These are phyloP conservation scores for Drosophila pectinifera DNA, from an alignment of 1,140 invertebrate genomes.

Conservation along the genomic window DNA sequence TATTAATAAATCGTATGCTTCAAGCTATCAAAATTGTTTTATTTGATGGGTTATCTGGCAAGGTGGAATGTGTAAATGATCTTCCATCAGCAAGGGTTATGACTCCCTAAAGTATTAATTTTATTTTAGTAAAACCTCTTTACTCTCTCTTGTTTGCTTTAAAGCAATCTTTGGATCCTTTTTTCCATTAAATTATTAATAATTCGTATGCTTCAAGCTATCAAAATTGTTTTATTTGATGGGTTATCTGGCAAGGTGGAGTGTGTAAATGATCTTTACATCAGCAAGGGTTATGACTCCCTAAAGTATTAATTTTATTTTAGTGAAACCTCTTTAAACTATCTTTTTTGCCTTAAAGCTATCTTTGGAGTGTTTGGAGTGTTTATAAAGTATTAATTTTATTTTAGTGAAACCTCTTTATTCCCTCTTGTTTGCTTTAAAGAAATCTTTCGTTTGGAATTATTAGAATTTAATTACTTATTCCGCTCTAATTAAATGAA, in stretches of 20 bases:
- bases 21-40: not conserved
- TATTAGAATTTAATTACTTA: not conserved
- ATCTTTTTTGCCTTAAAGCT: not conserved
- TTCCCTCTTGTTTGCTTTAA: not conserved
- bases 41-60: not conserved
- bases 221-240: conserved; percentile 3
- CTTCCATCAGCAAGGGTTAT: not conserved
- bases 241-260: not conserved
- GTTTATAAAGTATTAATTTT: not conserved
- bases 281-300: not conserved
- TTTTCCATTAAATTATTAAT: conserved; percentile 25
- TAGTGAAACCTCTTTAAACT: not conserved
- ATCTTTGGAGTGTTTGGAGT: not conserved
- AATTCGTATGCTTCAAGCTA: conserved; percentile 1
- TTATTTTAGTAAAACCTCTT: not conserved
- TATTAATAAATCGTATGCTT: conserved; percentile 14
- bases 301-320: not conserved
- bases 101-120: not conserved
- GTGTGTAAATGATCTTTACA: not conserved
- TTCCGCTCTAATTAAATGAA: not conserved
- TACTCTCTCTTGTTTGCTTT: not conserved
- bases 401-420: not conserved
- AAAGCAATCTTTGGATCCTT: not conserved
- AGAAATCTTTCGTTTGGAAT: not conserved
- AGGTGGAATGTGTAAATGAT: not conserved